Evolutionary conservation across 2,888 invertebrate genomes (phyloP), one percentile per base, ranked within the genome.

Genomic region (Euclidia mi): DNA sequence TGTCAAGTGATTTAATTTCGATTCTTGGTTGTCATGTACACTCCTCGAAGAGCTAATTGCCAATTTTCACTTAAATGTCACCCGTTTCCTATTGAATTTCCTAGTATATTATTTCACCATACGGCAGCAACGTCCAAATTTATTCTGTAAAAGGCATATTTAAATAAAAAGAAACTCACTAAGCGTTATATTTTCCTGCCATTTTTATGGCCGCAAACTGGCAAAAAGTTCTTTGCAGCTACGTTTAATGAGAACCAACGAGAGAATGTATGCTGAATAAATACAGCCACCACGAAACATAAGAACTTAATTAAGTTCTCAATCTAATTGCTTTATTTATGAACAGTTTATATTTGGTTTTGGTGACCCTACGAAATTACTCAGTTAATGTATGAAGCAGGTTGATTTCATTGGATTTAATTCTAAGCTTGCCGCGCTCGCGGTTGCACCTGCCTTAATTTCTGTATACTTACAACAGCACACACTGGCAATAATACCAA

Each of bases 221-320:
- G 81, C 78, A 82, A 82, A 85, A 86, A 89, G 83, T 88, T 84
- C 78, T 81, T 82, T 78, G 76, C 81, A 76, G 81, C 75, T 71
- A 71, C 78, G 76, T 82, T 84, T 89, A 87, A 89, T 89, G 89
- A 88, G 88, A 73, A 79, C 78, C 76, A 68, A 76, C 79, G 80
- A 61, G 79, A 63, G 81, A 80, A 81, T 79, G 77, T 83, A 82
- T 80, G 81, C 77, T 73, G 64, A 72, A 78, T 70, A 78, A 81
- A 83, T 71, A 76, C 52, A 58, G 50, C 25, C 25, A 72, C 73
- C 55, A 73, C 79, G 10, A 32, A 66, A 12, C 51, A 32, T 75
- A 7, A 20, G 76, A 55, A 67, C 58, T 42, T 68, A 9, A 32
- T 10, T 17, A 53, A 25, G 59, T 59, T 53, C 49, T 56, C 43